phyloP scores from a whole-genome alignment of 2,888 invertebrate species.

The Oligia latruncula region DNA sequence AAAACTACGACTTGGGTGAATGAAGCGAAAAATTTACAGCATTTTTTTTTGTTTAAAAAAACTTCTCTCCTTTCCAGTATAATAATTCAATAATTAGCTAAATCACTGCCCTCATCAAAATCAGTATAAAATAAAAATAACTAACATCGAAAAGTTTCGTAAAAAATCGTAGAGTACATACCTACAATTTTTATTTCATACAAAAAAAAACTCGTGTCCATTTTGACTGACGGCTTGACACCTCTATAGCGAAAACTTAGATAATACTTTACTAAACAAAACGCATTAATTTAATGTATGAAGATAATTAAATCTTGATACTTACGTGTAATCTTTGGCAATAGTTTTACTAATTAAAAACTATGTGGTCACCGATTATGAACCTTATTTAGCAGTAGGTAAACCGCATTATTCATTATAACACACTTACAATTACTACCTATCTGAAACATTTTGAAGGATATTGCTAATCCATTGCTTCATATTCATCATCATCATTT shows the following conservation, averaged over 20 bases:
- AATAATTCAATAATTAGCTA: slow-evolving; percentile 4
- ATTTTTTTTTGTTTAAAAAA: background rate
- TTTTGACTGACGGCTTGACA: slow-evolving; percentile 60
- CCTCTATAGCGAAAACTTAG: slow-evolving; percentile 41
- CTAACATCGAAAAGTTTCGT: background rate
- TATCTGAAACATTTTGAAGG: no score
- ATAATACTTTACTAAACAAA: slow-evolving; percentile 48
- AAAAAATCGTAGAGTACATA: background rate
- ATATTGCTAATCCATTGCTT: background rate
- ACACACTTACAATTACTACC: no score
- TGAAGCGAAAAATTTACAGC: no score
- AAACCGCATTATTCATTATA: background rate
- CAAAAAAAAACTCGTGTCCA: background rate
- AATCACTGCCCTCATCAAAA: background rate
- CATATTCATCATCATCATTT: no score
- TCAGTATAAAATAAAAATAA: background rate
- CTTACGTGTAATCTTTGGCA: background rate
- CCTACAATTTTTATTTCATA: background rate
- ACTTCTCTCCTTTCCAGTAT: no score
- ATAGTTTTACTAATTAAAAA: background rate
- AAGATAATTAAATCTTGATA: slow-evolving; percentile 34
- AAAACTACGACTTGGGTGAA: background rate
- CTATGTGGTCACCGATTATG: background rate
- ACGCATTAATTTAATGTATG: slow-evolving; percentile 20
- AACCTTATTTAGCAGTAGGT: background rate